Evolutionary conservation across 2,888 invertebrate species (phyloP), one percentile per base, ranked within the genome.

Genomic region (Zaprionus lineosus): DNA sequence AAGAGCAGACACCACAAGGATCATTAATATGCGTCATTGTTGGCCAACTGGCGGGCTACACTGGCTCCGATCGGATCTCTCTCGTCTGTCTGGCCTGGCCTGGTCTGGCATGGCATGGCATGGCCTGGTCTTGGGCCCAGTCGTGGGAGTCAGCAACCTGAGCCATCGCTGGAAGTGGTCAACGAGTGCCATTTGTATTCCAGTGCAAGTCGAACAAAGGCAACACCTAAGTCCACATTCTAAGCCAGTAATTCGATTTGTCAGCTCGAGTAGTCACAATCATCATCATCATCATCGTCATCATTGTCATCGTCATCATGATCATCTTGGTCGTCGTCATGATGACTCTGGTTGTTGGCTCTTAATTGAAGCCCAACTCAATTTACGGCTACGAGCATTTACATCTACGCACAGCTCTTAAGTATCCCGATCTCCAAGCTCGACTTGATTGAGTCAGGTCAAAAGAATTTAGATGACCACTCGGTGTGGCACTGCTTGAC

Each of bases 361-460:
- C 53, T 52, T 71, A 67, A 70, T 70, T 70, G 70, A 71, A 70
- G 66, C 50, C 52, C 57, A 66, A 62, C 70, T 66, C 71, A 82
- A 78, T 75, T 58, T 82, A 78, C 74, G 71, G 58, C 57, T 52
- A 61, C 33, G n/a, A 61, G 31, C 53, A 43, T 40, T 50, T 36
- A 37, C 51, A 58, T 67, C 56, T 39, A 52, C 52, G 50, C 43
- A 48, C 29, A 34, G 14, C 41, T 56, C 62, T 64, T 51, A 39
- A 64, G 56, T 43, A 28, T 40, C 39, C 36, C 47, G 14, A 52
- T 56, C 70, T 66, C 46, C 62, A 81, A 84, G 78, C 82, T 77
- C 52, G 78, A 73, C 84, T 84, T 81, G 84, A 81, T 84, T 81
- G 84, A 81, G 81, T 81, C 84, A 81, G 84, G 81, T 64, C 75